Evolutionary conservation across 1,140 invertebrate species (phyloP).

Genomic region (Brachionus paranguensis): DNA sequence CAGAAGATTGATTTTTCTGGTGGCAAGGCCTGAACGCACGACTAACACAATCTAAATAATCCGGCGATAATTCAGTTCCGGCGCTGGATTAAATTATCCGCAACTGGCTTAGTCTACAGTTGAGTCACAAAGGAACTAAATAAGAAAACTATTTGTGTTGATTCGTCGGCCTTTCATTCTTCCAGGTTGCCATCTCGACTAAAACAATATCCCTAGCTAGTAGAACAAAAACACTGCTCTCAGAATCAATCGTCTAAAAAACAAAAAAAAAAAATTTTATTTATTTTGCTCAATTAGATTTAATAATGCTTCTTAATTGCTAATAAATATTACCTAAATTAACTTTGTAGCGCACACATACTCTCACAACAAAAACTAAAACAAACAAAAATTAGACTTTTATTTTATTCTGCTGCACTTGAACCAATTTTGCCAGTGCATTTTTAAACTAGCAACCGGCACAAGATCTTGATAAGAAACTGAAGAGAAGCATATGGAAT

Average conservation of each 20-base stretch:
- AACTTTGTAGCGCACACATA: background rate
- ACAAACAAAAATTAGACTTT: background rate
- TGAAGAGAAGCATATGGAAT: background rate
- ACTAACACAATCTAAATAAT: background rate
- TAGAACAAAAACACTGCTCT: background rate
- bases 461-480: background rate
- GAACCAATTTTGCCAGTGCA: background rate
- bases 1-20: background rate
- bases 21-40: background rate
- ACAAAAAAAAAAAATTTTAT: background rate
- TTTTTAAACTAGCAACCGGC: background rate
- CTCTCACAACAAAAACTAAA: background rate
- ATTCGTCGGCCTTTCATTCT: background rate
- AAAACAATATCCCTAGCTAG: constrained; percentile 1
- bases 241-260: background rate
- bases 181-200: constrained; percentile 19
- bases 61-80: background rate
- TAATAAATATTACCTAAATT: background rate
- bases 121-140: background rate
- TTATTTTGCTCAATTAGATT: background rate
- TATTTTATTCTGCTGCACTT: background rate
- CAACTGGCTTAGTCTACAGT: background rate
- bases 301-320: background rate
- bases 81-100: background rate
- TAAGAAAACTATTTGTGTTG: background rate